Evolutionary conservation across 2,113 vertebrate species (phyloP).

Genomic region (Sitta europaea): DNA sequence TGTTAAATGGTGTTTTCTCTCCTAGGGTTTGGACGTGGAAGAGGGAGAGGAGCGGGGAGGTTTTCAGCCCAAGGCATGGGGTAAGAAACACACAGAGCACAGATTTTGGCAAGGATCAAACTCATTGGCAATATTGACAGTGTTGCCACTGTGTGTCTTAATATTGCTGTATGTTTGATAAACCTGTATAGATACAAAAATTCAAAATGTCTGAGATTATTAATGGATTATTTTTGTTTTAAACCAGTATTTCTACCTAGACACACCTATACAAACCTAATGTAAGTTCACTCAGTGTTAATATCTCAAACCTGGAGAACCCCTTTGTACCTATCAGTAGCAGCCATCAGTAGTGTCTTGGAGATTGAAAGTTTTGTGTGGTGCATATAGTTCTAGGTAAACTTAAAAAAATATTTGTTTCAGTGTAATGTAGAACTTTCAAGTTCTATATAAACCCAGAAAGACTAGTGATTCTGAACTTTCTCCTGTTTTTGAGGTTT

Average conservation of each 20-base stretch:
- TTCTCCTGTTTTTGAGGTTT: not conserved
- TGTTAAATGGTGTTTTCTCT: conserved; percentile 61
- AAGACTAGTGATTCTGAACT: not conserved
- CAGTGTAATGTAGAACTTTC: not conserved
- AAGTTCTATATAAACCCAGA: not conserved
- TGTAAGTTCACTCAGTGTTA: not conserved
- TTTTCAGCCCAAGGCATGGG: conserved; percentile 94
- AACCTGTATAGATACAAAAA: not conserved
- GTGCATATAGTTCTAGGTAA: not conserved
- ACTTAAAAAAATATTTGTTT: not conserved
- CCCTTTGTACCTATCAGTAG: not conserved
- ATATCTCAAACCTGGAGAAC: not conserved
- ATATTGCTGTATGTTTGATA: not conserved
- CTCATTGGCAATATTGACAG: not conserved
- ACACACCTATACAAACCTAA: not conserved
- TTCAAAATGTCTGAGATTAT: not conserved
- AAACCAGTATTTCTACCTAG: not conserved
- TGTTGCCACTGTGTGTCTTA: not conserved
- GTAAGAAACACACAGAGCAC: conserved; percentile 72
- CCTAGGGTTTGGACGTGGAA: conserved; percentile 83
- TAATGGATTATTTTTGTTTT: not conserved
- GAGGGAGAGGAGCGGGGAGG: conserved; percentile 88
- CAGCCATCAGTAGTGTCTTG: not conserved
- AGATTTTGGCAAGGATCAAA: not conserved
- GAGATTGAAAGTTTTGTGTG: not conserved